phyloP scores from a whole-genome alignment of 2,113 vertebrate genomes.

The Podarcis muralis region DNA sequence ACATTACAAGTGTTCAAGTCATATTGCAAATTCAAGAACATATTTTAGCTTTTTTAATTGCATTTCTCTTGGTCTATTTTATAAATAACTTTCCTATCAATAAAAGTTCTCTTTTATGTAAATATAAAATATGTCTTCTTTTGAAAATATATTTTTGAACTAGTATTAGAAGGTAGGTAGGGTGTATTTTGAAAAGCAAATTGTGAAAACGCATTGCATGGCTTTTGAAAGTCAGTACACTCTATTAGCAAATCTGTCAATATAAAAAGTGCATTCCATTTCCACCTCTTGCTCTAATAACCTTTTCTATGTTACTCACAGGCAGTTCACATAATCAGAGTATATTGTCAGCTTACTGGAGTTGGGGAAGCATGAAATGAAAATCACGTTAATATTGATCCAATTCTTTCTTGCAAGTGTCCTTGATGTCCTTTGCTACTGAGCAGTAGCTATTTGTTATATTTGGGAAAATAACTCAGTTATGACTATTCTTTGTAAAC shows the following conservation, averaged over 20 bases:
- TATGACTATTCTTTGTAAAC: conserved; percentile 48
- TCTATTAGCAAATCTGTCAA: conserved; percentile 94
- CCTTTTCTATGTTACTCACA: conserved; percentile 85
- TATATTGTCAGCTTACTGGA: conserved; percentile 95
- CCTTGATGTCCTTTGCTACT: conserved; percentile 86
- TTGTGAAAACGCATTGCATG: conserved; percentile 73
- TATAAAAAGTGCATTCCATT: conserved; percentile 90
- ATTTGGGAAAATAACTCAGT: conserved; percentile 70
- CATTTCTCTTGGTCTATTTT: conserved; percentile 54
- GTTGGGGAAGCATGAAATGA: conserved; percentile 99
- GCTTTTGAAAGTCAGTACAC: conserved; percentile 80
- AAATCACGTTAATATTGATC: conserved; percentile 98
- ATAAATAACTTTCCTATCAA: conserved; percentile 50
- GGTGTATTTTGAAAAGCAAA: conserved; percentile 70
- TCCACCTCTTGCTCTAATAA: conserved; percentile 88
- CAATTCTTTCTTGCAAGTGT: conserved; percentile 91
- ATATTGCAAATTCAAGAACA: conserved; percentile 60
- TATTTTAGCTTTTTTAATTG: conserved; percentile 65
- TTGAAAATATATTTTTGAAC: conserved; percentile 73
- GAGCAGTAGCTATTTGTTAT: conserved; percentile 76
- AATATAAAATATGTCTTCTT: conserved; percentile 56
- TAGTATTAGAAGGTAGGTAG: conserved; percentile 71
- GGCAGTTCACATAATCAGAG: conserved; percentile 83
- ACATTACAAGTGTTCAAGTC: conserved; percentile 34
- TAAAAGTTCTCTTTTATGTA: conserved; percentile 20